A percentile compares a stretch with the other conserved stretches of the same genome.
Evolutionary conservation across 2,888 invertebrate species (phyloP).

Genomic region (Sinotaia quadrata): DNA sequence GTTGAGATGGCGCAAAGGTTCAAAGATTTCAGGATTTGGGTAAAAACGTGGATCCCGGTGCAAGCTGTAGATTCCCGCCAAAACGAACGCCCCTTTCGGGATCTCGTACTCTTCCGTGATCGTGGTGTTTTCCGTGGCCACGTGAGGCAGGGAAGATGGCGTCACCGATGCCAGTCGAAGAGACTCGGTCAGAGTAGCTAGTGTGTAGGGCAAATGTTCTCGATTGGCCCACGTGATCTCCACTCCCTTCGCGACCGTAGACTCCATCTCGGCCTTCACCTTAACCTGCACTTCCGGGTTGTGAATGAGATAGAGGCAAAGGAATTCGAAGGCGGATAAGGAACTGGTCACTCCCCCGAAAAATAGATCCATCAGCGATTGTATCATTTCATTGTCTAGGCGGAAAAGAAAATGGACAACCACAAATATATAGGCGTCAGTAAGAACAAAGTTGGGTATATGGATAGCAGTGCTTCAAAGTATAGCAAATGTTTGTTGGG

Average conservation of each 20-base stretch:
- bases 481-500: no score
- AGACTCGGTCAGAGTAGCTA: slow-evolving; percentile 33
- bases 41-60: slow-evolving; percentile 33
- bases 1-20: slow-evolving; percentile 38
- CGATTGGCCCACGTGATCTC: slow-evolving; percentile 31
- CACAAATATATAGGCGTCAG: no score
- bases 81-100: slow-evolving; percentile 31
- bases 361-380: slow-evolving; percentile 39
- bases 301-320: slow-evolving; percentile 33
- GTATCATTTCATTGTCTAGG: slow-evolving; percentile 38
- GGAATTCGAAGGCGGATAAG: slow-evolving; percentile 37
- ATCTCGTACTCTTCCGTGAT: slow-evolving; percentile 33
- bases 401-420: slow-evolving; percentile 1
- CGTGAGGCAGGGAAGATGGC: slow-evolving; percentile 40
- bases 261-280: slow-evolving; percentile 34
- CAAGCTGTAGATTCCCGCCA: slow-evolving; percentile 36
- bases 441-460: no score
- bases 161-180: slow-evolving; percentile 38
- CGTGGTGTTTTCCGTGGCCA: slow-evolving; percentile 35
- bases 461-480: no score
- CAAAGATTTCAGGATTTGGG: slow-evolving; percentile 33
- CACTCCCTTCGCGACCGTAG: slow-evolving; percentile 10
- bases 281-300: slow-evolving; percentile 30
- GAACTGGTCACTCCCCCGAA: slow-evolving; percentile 39
- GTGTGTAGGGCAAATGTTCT: slow-evolving; percentile 34